These are phyloP conservation scores for Orchesella cincta DNA, from an alignment of 1,140 invertebrate species.

Conservation along the genomic window DNA sequence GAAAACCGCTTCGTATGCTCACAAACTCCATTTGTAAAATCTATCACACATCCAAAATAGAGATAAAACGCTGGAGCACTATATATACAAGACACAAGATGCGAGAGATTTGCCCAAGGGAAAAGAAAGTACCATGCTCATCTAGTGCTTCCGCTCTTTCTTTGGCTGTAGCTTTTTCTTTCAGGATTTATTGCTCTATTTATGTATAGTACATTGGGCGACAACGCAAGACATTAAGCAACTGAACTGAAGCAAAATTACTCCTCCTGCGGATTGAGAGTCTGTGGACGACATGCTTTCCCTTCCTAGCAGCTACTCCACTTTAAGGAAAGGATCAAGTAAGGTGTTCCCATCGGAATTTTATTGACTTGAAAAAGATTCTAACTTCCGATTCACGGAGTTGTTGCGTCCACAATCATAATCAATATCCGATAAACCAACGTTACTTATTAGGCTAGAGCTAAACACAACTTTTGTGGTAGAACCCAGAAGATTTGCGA, in stretches of 20 bases:
- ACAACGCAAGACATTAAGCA: not conserved
- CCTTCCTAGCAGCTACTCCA: not conserved
- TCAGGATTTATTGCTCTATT: not conserved
- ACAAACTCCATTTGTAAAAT: too few relatives aligned
- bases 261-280: not conserved
- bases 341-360: not conserved
- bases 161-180: conserved; percentile 7
- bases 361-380: conserved; percentile 12
- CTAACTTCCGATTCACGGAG: not conserved
- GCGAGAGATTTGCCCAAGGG: not conserved
- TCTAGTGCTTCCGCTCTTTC: too few relatives aligned
- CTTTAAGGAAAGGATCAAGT: not conserved
- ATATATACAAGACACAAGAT: not conserved
- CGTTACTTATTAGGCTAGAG: not conserved
- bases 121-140: not conserved
- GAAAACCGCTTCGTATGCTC: too few relatives aligned
- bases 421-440: not conserved
- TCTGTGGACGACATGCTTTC: too few relatives aligned
- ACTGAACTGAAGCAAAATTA: conserved; percentile 15
- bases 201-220: not conserved
- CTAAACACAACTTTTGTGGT: too few relatives aligned
- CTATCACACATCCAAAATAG: conserved; percentile 3
- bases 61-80: not conserved
- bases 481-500: too few relatives aligned
- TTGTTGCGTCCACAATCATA: not conserved